phyloP scores from a whole-genome alignment of 2,888 invertebrate species.

The Leptopilina syphax region DNA sequence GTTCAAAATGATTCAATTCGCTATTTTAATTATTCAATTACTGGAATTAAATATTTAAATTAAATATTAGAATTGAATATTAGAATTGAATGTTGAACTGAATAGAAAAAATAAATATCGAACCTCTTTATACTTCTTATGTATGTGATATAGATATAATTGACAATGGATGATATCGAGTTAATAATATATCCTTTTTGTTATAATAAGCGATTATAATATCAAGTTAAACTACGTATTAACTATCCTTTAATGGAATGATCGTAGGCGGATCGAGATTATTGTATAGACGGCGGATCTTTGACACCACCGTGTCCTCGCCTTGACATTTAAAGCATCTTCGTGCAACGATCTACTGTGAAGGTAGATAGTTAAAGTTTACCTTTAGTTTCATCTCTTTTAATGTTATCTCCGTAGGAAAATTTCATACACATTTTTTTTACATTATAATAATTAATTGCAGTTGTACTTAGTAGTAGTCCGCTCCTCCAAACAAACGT shows the following conservation, averaged over 20 bases:
- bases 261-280: slow-evolving; percentile 39
- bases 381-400: not conserved
- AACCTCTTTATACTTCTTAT: no score
- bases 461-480: not conserved
- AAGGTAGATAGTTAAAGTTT: slow-evolving; percentile 51
- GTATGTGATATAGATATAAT: no score
- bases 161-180: not conserved
- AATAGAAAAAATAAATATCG: no score
- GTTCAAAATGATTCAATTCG: no score
- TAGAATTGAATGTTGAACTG: no score
- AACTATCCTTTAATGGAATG: slow-evolving; percentile 12
- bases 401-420: not conserved
- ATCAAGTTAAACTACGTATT: slow-evolving; percentile 21
- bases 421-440: not conserved
- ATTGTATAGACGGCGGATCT: slow-evolving; percentile 37
- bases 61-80: no score
- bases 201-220: slow-evolving; percentile 7
- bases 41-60: no score
- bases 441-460: slow-evolving; percentile 1
- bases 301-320: slow-evolving; percentile 57
- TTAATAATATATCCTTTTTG: slow-evolving; percentile 5
- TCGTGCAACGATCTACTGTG: slow-evolving; percentile 59
- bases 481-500: not conserved
- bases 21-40: no score
- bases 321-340: slow-evolving; percentile 69